phyloP scores from a whole-genome alignment of 2,888 invertebrate species.

The Drosophila paucipuncta region DNA sequence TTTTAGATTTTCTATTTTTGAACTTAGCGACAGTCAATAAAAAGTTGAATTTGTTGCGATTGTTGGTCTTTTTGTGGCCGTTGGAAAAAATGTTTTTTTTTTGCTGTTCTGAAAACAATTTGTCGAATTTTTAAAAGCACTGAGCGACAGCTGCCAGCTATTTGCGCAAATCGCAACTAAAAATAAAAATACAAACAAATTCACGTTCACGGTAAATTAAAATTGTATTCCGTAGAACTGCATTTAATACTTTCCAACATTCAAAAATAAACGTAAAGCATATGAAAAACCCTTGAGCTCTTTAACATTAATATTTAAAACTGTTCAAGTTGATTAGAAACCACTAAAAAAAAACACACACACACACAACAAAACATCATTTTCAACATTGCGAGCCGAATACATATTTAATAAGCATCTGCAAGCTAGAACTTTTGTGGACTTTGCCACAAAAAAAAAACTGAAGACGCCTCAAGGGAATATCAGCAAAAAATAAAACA shows the following conservation, averaged over 20 bases:
- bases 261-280: not conserved
- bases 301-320: conserved; percentile 36
- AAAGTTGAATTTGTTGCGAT: conserved; percentile 34
- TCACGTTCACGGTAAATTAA: conserved; percentile 10
- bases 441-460: conserved; percentile 1
- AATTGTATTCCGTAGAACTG: conserved; percentile 12
- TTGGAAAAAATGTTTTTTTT: conserved; percentile 15
- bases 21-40: conserved; percentile 67
- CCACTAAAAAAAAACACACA: not conserved
- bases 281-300: conserved; percentile 1
- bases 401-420: conserved; percentile 44
- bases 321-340: conserved; percentile 45
- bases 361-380: conserved; percentile 1
- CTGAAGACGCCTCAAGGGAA: not conserved
- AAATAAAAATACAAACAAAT: not conserved
- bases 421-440: not conserved
- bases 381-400: conserved; percentile 15
- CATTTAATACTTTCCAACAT: conserved; percentile 22
- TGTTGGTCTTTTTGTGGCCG: not conserved
- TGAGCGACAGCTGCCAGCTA: conserved; percentile 35
- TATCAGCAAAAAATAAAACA: not conserved
- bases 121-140: conserved; percentile 32
- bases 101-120: conserved; percentile 30
- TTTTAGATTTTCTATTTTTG: conserved; percentile 37
- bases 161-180: not conserved